Conservation (phyloP, 2,888 invertebrate species). For the Drosophila greeni region DNA sequence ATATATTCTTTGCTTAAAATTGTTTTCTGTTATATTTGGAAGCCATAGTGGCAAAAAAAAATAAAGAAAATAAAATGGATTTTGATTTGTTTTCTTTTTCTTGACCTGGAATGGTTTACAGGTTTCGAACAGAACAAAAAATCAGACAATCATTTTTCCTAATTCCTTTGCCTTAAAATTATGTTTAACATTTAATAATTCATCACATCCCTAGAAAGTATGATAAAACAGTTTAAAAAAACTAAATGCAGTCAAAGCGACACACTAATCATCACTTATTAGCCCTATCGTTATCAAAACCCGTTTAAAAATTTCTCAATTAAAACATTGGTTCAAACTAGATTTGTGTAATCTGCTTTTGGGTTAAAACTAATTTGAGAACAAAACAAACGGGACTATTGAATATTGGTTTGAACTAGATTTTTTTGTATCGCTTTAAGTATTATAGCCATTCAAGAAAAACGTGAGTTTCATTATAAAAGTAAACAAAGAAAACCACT, state of each 20-base stretch:
- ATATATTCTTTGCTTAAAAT: too few species aligned
- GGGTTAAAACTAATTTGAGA: not conserved
- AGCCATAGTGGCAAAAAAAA: too few species aligned
- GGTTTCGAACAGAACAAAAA: too few species aligned
- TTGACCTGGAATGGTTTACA: too few species aligned
- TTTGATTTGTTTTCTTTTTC: too few species aligned
- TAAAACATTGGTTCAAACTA: constrained; percentile 6
- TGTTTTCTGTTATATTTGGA: too few species aligned
- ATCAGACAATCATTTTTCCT: too few species aligned
- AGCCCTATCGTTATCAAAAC: not conserved
- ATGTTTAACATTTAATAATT: too few species aligned
- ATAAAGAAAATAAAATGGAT: too few species aligned
- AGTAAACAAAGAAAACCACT: constrained; percentile 1
- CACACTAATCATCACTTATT: not conserved
- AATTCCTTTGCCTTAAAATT: too few species aligned
- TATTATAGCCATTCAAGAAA: not conserved
- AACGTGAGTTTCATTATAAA: not conserved
- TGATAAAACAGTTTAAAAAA: not conserved
- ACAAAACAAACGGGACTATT: not conserved
- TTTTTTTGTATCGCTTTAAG: not conserved
- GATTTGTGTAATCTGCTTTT: not conserved
- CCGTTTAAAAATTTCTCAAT: not conserved
- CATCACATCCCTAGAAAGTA: not conserved
- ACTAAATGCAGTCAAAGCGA: not conserved
- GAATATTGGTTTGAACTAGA: constrained; percentile 3